Conservation (phyloP, 2,113 vertebrate genomes). For the Cisticola juncidis region DNA sequence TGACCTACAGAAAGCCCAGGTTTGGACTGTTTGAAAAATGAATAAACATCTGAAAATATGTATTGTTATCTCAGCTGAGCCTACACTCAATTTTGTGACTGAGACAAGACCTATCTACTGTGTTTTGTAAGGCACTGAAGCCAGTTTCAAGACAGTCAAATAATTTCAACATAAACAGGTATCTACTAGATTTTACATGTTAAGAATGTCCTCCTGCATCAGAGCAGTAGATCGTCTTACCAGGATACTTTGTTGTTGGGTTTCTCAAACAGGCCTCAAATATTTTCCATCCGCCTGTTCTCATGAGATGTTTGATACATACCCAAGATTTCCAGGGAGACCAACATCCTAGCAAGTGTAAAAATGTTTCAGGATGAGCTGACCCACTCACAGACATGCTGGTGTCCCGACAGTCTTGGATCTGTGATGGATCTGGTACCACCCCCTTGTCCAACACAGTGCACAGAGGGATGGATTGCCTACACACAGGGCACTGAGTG, state of each 20-base stretch:
- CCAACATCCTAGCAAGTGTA: neutral
- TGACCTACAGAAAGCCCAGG: neutral
- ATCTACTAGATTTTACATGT: neutral
- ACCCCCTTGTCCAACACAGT: fast-evolving
- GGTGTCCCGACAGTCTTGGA: neutral
- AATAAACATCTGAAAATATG: neutral
- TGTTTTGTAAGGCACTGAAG: neutral
- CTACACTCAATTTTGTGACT: neutral
- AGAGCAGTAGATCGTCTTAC: neutral
- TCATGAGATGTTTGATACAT: neutral
- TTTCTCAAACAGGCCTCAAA: neutral
- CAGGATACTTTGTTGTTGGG: neutral
- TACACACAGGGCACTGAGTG: fast-evolving
- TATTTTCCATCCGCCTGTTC: neutral
- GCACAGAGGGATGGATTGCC: fast-evolving
- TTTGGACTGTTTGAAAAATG: neutral
- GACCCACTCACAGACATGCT: neutral
- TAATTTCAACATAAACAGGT: neutral
- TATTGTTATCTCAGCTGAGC: neutral
- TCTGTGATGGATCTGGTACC: neutral
- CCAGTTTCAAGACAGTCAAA: neutral
- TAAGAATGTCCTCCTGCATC: neutral
- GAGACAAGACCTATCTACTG: neutral
- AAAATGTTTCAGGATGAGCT: neutral
- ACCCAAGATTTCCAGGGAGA: neutral